phyloP scores from a whole-genome alignment of 2,888 invertebrate species.

The Lasioglossum lativentre region DNA sequence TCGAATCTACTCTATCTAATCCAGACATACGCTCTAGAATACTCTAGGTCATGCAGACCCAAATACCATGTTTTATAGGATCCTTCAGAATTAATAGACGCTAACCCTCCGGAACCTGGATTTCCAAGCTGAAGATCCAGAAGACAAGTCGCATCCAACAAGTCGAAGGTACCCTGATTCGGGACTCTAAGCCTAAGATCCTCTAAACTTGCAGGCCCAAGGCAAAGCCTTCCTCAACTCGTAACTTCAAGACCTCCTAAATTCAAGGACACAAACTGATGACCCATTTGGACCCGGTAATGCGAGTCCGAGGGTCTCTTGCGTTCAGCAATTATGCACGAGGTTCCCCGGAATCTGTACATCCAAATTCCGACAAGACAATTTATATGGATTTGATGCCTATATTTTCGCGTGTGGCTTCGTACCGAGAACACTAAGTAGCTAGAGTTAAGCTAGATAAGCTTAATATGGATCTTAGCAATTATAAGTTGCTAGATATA shows the following conservation, averaged over 20 bases:
- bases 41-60: background rate
- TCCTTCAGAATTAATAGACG: background rate
- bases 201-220: background rate
- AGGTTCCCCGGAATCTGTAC: background rate
- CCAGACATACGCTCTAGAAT: background rate
- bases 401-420: background rate
- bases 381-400: background rate
- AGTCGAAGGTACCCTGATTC: background rate
- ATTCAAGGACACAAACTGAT: background rate
- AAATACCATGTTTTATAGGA: background rate
- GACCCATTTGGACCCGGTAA: background rate
- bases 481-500: no score
- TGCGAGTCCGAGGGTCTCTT: background rate
- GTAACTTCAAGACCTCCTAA: background rate
- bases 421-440: background rate
- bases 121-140: background rate
- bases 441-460: background rate
- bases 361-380: background rate
- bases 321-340: background rate
- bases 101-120: background rate
- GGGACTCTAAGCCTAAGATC: background rate
- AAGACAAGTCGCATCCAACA: background rate
- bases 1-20: background rate
- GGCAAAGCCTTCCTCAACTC: background rate
- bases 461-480: background rate